Evolutionary conservation across 2,113 vertebrate genomes (phyloP).

Genomic region (Amazona guildingii): DNA sequence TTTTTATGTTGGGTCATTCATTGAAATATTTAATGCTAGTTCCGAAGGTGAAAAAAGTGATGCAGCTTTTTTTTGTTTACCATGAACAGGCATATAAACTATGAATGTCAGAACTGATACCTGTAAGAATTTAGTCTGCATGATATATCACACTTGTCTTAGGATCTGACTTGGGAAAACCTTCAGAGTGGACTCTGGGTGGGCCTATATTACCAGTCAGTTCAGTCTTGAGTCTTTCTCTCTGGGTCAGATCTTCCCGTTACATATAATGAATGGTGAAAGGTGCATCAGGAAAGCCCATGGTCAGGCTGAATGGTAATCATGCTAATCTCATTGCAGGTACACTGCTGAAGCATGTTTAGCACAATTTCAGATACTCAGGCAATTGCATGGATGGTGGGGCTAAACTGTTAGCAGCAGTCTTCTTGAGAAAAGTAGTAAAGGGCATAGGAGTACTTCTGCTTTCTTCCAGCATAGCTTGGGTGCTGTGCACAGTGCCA

Average conservation of each 20-base stretch:
- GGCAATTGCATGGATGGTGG: background rate
- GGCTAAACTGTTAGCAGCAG: background rate
- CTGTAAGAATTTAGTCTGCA: background rate
- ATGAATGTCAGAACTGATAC: background rate
- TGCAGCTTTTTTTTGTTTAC: background rate
- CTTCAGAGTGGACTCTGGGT: background rate
- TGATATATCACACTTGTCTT: background rate
- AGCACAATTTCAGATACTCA: background rate
- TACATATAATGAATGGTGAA: background rate
- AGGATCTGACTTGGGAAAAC: background rate
- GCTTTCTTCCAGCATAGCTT: background rate
- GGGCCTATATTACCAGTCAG: background rate
- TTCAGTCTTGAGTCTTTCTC: background rate
- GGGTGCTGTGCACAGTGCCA: background rate
- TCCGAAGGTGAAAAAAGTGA: background rate
- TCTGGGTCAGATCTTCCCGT: background rate
- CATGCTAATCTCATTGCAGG: background rate
- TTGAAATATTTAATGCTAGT: background rate
- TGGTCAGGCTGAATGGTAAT: background rate
- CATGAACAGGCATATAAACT: background rate
- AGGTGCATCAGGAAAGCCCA: background rate
- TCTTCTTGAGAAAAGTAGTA: background rate
- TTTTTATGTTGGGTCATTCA: background rate
- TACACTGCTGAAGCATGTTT: background rate
- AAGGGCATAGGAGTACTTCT: background rate